These are phyloP conservation scores for Cochlearius cochlearius DNA, from an alignment of 2,113 vertebrate genomes.

Conservation along the genomic window DNA sequence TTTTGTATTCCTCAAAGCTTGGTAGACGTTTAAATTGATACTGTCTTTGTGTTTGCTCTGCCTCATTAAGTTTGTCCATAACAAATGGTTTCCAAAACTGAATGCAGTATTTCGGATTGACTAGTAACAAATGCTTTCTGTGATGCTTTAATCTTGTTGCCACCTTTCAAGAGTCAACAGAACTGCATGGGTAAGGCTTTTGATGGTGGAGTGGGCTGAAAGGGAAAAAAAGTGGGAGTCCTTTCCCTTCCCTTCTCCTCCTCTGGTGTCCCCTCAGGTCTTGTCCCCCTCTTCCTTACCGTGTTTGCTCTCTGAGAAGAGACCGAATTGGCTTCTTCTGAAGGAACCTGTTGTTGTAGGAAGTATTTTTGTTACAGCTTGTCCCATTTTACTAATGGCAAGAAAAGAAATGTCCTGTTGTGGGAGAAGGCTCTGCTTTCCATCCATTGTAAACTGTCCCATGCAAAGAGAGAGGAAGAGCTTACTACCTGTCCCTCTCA, in stretches of 20 bases:
- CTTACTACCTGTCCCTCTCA: background rate
- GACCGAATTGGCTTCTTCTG: background rate
- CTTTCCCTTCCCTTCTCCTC: background rate
- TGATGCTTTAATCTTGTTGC: background rate
- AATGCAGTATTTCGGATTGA: background rate
- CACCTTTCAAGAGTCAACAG: background rate
- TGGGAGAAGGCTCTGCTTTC: background rate
- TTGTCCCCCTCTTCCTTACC: background rate
- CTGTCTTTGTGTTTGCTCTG: background rate
- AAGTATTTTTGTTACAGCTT: background rate
- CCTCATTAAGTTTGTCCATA: background rate
- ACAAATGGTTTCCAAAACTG: background rate
- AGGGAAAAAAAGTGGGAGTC: background rate
- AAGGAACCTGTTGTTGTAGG: background rate
- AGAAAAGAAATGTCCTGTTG: background rate
- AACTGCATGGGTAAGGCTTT: background rate
- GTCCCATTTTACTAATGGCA: background rate
- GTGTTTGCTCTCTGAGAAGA: background rate
- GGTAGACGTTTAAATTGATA: background rate
- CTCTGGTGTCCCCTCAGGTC: background rate
- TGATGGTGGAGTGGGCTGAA: background rate
- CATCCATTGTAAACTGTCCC: background rate
- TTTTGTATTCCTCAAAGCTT: background rate
- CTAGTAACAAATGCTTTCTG: background rate
- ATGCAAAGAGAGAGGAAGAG: background rate